phyloP scores from a whole-genome alignment of 2,113 vertebrate genomes.

The Actenoides lindsayi region DNA sequence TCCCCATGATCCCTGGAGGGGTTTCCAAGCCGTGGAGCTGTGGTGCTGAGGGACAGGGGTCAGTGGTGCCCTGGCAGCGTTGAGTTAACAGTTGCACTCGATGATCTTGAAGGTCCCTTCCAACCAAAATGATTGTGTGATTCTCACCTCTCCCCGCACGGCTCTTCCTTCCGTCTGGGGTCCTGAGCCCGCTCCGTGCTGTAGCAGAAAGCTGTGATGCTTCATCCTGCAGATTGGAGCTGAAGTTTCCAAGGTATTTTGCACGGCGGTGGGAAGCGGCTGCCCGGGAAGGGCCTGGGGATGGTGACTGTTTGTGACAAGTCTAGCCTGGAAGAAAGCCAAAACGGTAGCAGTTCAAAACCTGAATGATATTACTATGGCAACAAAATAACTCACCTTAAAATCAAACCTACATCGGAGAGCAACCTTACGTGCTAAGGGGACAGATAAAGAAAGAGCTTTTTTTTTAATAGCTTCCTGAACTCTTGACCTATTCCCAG shows the following conservation, averaged over 20 bases:
- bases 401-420: neutral
- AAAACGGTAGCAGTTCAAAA: neutral
- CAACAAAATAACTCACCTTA: conserved; percentile 59
- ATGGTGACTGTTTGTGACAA: neutral
- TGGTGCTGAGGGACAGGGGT: neutral
- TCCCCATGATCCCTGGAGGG: neutral
- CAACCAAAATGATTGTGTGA: neutral
- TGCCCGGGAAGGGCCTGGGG: neutral
- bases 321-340: conserved; percentile 3
- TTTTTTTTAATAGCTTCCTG: neutral
- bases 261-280: neutral
- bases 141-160: fast-evolving
- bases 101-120: neutral
- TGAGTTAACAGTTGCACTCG: neutral
- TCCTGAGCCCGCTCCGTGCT: fast-evolving
- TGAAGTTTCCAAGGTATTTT: neutral
- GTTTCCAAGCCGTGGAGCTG: neutral
- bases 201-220: neutral
- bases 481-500: neutral
- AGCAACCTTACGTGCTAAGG: neutral
- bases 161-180: neutral
- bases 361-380: conserved; percentile 32
- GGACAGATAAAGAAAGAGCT: neutral
- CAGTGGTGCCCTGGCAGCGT: neutral
- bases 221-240: neutral